These are phyloP conservation scores for Prionace glauca DNA, from an alignment of 2,797 vertebrate species.

Conservation along the genomic window DNA sequence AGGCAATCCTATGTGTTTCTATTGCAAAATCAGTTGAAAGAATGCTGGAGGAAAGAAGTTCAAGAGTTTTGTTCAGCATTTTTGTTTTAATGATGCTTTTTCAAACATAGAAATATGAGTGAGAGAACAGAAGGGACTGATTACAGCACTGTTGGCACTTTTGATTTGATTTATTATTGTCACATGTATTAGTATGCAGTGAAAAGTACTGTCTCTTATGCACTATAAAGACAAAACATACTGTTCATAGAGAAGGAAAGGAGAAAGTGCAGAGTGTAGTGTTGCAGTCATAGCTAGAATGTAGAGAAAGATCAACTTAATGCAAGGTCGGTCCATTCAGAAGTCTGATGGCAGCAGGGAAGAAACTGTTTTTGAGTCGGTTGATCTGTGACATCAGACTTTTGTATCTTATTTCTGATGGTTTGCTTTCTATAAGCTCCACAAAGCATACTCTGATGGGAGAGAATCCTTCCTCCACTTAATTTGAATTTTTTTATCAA, in stretches of 20 bases:
- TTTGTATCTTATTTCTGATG: too few species aligned
- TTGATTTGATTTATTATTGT: background rate
- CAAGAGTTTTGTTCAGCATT: background rate
- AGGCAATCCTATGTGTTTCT: background rate
- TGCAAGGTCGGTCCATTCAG: too few species aligned
- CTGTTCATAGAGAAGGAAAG: too few species aligned
- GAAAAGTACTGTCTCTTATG: too few species aligned
- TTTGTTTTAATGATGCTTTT: background rate
- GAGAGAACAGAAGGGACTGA: background rate
- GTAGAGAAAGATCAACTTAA: too few species aligned
- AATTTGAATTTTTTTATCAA: background rate
- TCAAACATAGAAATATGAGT: background rate
- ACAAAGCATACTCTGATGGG: background rate
- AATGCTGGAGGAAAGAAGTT: background rate
- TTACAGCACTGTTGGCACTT: background rate
- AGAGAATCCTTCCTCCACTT: background rate
- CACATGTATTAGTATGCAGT: too few species aligned
- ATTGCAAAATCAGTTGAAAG: background rate
- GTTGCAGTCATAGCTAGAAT: too few species aligned
- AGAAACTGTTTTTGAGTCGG: too few species aligned
- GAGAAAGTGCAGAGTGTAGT: too few species aligned
- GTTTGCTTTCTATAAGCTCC: background rate
- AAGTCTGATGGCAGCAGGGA: too few species aligned
- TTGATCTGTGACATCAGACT: too few species aligned
- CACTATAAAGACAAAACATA: too few species aligned